Evolutionary conservation across 37 sponge, comb jelly and placozoan species (phyloP), one percentile per base, ranked within the genome.

Genomic region (Lycopodina hypogea): DNA sequence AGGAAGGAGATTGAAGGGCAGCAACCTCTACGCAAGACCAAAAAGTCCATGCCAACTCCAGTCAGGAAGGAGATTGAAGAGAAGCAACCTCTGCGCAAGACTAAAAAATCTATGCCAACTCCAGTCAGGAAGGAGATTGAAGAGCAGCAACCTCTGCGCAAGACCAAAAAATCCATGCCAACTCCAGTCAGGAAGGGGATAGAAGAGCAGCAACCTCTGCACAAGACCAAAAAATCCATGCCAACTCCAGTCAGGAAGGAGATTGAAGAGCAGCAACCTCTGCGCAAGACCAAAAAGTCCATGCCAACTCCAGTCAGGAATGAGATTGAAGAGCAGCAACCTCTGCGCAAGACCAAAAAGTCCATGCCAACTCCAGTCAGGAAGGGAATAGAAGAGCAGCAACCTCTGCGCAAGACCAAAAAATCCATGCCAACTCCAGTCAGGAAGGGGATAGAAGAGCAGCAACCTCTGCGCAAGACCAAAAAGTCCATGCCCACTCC

Each of bases 151-250:
- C 39, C 55, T 34, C 72, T 92, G 26, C n/a, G 82, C 23, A 79
- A 80, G 51, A 86, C 88, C 69, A 82, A 56, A 40, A 71, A 56
- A 24, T 55, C 67, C 0, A 57, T 87, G 58, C 75, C 88, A 17
- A 91, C 92, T 37, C 92, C 92, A 56, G 38, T 91, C 8, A 62
- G 77, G 41, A 72, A 79, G 68, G 75, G 77, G 0, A 90, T 90
- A 33, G 42, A 83, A 45, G 24, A 56, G 0, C 24, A 51, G 32
- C 78, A 56, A 19, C 12, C 33, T 0, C 75, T 90, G 29, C 41
- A 76, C 21, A 78, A 79, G 71, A 76, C 81, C 48, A 83, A 58
- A 30, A 74, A 63, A 26, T 24, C 62, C 9, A 37, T 84, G 78
- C 72, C 89, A 19, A 88, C 93, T 40, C 89, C 89, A 65, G 55